Evolutionary conservation across 2,888 invertebrate genomes (phyloP).

Genomic region (Epistrophe eligans): DNA sequence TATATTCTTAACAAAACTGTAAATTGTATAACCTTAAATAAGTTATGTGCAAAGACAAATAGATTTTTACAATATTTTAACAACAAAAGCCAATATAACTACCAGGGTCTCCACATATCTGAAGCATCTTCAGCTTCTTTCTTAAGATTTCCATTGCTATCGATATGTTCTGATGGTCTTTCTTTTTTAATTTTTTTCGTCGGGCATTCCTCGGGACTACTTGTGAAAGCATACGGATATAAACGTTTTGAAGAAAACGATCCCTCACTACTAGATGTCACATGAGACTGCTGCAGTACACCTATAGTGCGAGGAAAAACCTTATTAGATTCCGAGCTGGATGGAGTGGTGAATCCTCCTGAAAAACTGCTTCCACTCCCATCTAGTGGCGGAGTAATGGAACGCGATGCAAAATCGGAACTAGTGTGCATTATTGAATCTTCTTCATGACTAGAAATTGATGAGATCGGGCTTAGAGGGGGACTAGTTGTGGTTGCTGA

Average conservation of each 20-base stretch:
- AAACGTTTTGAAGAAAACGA: conserved; percentile 77
- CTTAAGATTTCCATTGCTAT: conserved; percentile 65
- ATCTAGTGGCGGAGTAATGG: conserved; percentile 85
- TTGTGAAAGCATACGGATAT: conserved; percentile 79
- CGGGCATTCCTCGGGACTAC: conserved; percentile 79
- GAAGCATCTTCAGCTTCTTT: conserved; percentile 80
- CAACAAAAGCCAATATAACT: conserved; percentile 3
- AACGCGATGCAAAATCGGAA: conserved; percentile 84
- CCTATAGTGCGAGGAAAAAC: conserved; percentile 84
- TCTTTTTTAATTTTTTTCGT: conserved; percentile 79
- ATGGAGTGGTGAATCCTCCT: conserved; percentile 84
- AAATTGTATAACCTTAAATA: background rate
- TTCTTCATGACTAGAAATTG: conserved; percentile 87
- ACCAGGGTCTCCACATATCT: conserved; percentile 87
- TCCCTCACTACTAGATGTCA: conserved; percentile 79
- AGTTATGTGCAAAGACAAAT: background rate
- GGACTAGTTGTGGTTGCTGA: conserved; percentile 85
- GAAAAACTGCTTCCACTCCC: conserved; percentile 81
- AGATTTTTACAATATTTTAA: background rate
- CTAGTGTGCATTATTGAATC: conserved; percentile 85
- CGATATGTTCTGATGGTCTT: conserved; percentile 14
- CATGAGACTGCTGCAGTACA: conserved; percentile 81
- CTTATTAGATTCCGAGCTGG: conserved; percentile 86
- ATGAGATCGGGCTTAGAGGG: conserved; percentile 89
- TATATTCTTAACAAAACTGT: background rate